A percentile compares a stretch with the other conserved stretches of the same genome.
Conservation (phyloP, 2,113 vertebrate species). For the Lipotes vexillifer region DNA sequence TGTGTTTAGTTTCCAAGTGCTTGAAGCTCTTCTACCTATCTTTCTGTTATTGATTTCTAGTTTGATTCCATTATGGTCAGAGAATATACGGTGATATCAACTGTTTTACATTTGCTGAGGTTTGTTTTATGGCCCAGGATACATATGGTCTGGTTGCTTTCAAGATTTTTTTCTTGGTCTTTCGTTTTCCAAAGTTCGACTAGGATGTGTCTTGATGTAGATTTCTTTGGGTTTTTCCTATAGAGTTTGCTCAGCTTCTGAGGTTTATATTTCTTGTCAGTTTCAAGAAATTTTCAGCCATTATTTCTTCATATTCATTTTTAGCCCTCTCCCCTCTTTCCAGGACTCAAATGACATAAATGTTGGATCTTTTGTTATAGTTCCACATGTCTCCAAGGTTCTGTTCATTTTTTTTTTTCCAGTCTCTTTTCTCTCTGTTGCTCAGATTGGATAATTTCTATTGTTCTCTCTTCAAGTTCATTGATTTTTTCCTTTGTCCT, state of each 20-base stretch:
- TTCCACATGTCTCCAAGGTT: background rate
- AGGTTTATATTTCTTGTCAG: background rate
- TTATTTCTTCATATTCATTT: background rate
- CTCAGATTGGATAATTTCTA: background rate
- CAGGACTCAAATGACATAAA: background rate
- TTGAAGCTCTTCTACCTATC: background rate
- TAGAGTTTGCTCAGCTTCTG: background rate
- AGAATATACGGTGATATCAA: background rate
- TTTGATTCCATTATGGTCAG: background rate
- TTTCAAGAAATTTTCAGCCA: background rate
- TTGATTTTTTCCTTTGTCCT: background rate
- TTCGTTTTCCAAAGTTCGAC: background rate
- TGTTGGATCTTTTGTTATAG: background rate
- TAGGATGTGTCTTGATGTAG: background rate
- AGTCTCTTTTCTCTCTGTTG: background rate
- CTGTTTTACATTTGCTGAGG: background rate
- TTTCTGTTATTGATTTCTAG: background rate
- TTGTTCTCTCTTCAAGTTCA: background rate
- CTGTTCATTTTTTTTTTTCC: background rate
- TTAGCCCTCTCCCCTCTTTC: background rate
- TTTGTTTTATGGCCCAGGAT: background rate
- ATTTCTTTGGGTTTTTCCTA: background rate
- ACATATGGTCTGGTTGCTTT: background rate
- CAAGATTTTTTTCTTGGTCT: background rate
- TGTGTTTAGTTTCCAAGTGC: background rate